Base-by-base conservation (phyloP, 2,797 vertebrate genomes). In the Luscinia megarhynchos region DNA sequence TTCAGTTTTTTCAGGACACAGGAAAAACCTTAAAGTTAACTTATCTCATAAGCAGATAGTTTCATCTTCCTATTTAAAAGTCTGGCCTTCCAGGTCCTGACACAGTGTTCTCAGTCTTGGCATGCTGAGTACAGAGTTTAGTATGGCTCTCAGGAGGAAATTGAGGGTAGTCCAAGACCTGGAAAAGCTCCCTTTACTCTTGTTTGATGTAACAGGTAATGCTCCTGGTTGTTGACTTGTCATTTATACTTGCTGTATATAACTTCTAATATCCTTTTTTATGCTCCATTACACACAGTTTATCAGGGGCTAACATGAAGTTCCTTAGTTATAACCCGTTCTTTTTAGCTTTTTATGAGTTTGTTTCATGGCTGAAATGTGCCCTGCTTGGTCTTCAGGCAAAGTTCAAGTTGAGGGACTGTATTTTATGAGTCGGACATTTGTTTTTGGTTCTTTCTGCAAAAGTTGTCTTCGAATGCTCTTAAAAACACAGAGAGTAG, bases 301-400 rank as follows among this genome's bases (percentile, higher is more conserved):
- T 87, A 73, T 59, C 63, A 78, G 80, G 62, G 76, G 53, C 88
- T 93, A 84, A 73, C 40, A n/a, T 66, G 58, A 70, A 92, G 68
- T 89, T 88, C 64, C 82, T 79, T 40, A 32, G 77, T 84, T 86
- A 85, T 38, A 90, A 72, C 38, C 43, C 43, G 15, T 64, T 82
- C 24, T 78, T 93, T 77, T 76, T 55, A 59, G 63, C 38, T 74
- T 89, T 92, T 91, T 88, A 46, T 4, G 27, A 51, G 55, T 88
- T 84, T 41, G 9, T 82, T 92, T 84, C 64, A 24, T 70, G 74
- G 48, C 34, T 92, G 66, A 88, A 81, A 76, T 54, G 67, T 61
- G 27, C 30, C 45, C 32, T 75, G 15, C 48, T 84, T 84, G 59
- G 53, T 89, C 57, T 87, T 69, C 48, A 73, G 76, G 79, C 77